Evolutionary conservation across 2,888 invertebrate species (phyloP).

Genomic region (Eupeodes latifasciatus): DNA sequence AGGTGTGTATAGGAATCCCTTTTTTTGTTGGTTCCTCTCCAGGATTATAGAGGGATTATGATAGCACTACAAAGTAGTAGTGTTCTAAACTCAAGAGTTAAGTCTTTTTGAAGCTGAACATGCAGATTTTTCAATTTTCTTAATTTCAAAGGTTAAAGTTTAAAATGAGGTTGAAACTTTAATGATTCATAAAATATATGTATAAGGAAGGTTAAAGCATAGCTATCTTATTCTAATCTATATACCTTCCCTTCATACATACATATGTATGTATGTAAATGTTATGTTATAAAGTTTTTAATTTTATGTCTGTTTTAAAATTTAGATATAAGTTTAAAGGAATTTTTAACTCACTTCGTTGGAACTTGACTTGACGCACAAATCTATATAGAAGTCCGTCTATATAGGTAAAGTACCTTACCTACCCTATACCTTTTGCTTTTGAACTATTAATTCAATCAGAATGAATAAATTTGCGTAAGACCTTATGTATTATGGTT

Average conservation of each 20-base stretch:
- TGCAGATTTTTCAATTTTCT: conserved; percentile 69
- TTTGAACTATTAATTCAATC: too few species aligned
- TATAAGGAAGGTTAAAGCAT: background rate
- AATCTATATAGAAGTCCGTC: too few species aligned
- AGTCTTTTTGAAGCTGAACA: conserved; percentile 43
- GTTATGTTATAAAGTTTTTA: background rate
- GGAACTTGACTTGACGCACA: too few species aligned
- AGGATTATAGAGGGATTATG: conserved; percentile 61
- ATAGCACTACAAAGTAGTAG: conserved; percentile 60
- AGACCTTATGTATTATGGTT: too few species aligned
- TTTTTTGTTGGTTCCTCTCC: conserved; percentile 18
- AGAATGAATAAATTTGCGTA: too few species aligned
- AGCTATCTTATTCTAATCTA: too few species aligned
- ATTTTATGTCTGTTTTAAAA: background rate
- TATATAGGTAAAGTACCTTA: too few species aligned
- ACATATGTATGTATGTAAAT: background rate
- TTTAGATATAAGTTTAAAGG: background rate
- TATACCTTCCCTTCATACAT: background rate
- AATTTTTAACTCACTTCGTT: too few species aligned
- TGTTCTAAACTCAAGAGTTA: conserved; percentile 45
- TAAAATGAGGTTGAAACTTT: conserved; percentile 42
- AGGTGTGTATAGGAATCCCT: background rate
- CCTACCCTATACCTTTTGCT: too few species aligned
- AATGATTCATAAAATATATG: conserved; percentile 9
- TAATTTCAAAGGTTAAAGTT: conserved; percentile 60